A percentile compares a stretch with the other conserved stretches of the same genome.
Evolutionary conservation across 2,113 vertebrate species (phyloP).

Genomic region (Rhadina sibilatrix): DNA sequence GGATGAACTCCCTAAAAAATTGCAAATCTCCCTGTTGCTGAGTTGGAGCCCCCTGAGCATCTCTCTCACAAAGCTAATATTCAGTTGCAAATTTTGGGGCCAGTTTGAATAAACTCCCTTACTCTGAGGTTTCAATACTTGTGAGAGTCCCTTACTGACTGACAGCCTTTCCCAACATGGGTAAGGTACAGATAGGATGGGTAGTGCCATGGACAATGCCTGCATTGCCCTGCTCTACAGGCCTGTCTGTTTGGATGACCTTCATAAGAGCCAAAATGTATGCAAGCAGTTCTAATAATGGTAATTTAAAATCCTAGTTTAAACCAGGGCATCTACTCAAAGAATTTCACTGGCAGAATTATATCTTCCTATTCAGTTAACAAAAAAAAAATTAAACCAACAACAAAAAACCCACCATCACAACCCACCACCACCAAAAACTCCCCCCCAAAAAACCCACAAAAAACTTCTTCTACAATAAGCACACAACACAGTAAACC

Average conservation of each 20-base stretch:
- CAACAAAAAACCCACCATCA: no score
- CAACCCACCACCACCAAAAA: no score
- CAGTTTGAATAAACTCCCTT: neutral
- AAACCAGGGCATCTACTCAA: neutral
- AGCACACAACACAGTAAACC: neutral
- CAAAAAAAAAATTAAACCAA: neutral
- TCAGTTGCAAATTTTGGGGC: neutral
- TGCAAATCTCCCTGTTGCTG: neutral
- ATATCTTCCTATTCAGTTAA: neutral
- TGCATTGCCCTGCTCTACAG: neutral
- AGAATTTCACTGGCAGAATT: neutral
- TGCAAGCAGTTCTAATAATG: neutral
- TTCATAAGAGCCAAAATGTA: neutral
- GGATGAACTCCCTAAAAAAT: neutral
- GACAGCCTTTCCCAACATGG: neutral
- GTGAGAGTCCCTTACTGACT: neutral
- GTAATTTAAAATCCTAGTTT: neutral
- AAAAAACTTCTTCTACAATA: neutral
- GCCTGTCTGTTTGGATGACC: neutral
- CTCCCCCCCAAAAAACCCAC: neutral
- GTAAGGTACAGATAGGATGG: neutral
- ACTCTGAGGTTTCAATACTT: neutral
- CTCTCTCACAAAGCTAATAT: neutral
- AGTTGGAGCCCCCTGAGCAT: neutral
- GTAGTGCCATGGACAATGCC: neutral